Base-by-base conservation (phyloP, 2,888 invertebrate genomes). In the Azorinus chamasolen region DNA sequence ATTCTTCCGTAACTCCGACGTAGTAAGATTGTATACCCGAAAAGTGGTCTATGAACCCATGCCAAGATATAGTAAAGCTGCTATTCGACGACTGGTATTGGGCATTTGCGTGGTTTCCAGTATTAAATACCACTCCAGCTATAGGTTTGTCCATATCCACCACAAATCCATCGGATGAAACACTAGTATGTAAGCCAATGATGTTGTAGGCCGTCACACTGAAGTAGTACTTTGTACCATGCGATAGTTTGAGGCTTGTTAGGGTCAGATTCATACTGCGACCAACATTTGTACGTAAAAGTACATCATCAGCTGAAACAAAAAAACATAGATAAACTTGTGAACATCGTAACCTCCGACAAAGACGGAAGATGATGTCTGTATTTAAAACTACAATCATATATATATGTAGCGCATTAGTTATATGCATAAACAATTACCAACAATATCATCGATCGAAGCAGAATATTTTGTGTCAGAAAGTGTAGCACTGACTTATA, bases 51-150 rank as follows among this genome's bases (percentile, higher is more conserved):
- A 43, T 45, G 41, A 75, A 83, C 12, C 80, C 78, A 43, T 68
- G 61, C 75, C 75, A 80, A 8, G 65, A 74, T 1, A 71, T 61
- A n/a, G 1, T 53, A 10, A 85, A 24, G 8, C 59, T 48, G 3
- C 55, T 46, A 18, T 48, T 51, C 1, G 63, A 53, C 14, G 74
- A 66, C 46, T 85, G 84, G 43, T 58, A 70, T 27, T 43, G 54
- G n/a, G 41, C 57, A 46, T 81, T 75, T 37, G 50, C 61, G 39
- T 82, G 68, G 10, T 48, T 37, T 10, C 43, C 45, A 0, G 85
- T 81, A 55, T 86, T 82, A 46, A 74, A 85, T 24, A 87, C 78
- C n/a, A 82, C 64, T 8, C 85, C 84, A 22, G 64, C 25, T 1
- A 70, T 45, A 12, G 88, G 88, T 0, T 63, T 68, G 37, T 65